These are phyloP conservation scores for Virgularia gustaviana DNA, from an alignment of 92 coral and sea anemone genomes.

Conservation along the genomic window DNA sequence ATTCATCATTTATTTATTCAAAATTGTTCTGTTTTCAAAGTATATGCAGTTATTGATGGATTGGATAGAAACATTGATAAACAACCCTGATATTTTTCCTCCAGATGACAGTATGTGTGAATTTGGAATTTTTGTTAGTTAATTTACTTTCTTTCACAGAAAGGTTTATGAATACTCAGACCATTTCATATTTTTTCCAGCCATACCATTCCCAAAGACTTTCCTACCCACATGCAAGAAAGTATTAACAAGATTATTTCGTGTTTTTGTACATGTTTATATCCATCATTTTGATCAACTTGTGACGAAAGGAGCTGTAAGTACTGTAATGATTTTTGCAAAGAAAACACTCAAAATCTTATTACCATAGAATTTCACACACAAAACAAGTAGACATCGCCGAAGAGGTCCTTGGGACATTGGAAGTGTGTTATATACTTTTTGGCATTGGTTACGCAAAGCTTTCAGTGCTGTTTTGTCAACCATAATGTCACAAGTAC, in stretches of 20 bases:
- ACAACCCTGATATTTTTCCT: slow-evolving; percentile 92
- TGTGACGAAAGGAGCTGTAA: slow-evolving; percentile 78
- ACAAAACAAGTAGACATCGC: no score
- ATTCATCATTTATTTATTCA: neutral
- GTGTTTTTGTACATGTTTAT: slow-evolving; percentile 98
- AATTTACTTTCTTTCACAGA: neutral
- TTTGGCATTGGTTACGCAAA: no score
- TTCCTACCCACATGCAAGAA: slow-evolving; percentile 88
- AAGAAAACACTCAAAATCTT: neutral
- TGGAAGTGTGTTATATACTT: no score
- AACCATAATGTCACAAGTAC: no score
- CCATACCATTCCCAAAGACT: slow-evolving; percentile 82
- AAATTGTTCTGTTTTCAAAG: slow-evolving; percentile 36
- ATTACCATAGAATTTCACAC: no score
- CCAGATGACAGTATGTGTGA: slow-evolving; percentile 71
- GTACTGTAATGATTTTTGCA: slow-evolving; percentile 16
- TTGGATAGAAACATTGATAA: slow-evolving; percentile 82
- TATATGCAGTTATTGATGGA: slow-evolving; percentile 82
- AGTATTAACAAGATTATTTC: slow-evolving; percentile 85
- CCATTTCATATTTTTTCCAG: slow-evolving; percentile 51
- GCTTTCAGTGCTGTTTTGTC: no score
- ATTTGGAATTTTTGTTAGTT: neutral
- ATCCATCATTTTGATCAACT: slow-evolving; percentile 94
- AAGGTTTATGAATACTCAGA: neutral
- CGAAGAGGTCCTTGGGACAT: no score